Evolutionary conservation across 2,888 invertebrate species (phyloP).

Genomic region (Gerosis bhagava): DNA sequence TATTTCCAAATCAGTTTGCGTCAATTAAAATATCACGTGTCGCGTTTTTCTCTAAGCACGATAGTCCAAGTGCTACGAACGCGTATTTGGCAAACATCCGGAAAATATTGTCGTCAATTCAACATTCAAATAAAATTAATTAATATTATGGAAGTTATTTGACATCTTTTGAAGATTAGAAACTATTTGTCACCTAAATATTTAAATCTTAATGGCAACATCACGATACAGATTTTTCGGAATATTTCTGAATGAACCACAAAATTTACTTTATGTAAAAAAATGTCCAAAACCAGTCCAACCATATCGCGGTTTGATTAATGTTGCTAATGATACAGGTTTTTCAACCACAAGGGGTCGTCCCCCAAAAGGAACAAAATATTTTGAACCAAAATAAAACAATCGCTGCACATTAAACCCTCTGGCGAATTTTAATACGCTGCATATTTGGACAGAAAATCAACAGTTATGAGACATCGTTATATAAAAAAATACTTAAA

Average conservation of each 20-base stretch:
- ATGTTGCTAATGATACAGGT: constrained; percentile 23
- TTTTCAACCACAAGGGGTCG: constrained; percentile 6
- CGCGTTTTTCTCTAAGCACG: constrained; percentile 13
- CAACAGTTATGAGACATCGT: background rate
- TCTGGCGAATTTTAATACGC: background rate
- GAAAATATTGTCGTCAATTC: constrained; percentile 14
- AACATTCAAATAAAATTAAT: constrained; percentile 1
- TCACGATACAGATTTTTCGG: background rate
- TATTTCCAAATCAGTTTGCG: constrained; percentile 17
- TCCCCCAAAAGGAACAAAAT: constrained; percentile 6
- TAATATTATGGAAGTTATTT: background rate
- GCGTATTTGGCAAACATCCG: constrained; percentile 13
- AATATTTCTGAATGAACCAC: constrained; percentile 10
- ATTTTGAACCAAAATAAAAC: constrained; percentile 12
- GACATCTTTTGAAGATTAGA: too few relatives aligned
- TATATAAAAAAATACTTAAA: too few relatives aligned
- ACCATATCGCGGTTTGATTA: constrained; percentile 18
- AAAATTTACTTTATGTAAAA: constrained; percentile 6
- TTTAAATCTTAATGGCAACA: background rate
- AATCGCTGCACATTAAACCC: background rate
- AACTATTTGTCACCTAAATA: background rate
- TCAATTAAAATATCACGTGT: constrained; percentile 15
- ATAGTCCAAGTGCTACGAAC: background rate
- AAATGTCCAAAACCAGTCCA: constrained; percentile 12
- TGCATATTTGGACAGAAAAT: background rate